Conservation (phyloP, 2,113 vertebrate species). For the Proteles cristata region DNA sequence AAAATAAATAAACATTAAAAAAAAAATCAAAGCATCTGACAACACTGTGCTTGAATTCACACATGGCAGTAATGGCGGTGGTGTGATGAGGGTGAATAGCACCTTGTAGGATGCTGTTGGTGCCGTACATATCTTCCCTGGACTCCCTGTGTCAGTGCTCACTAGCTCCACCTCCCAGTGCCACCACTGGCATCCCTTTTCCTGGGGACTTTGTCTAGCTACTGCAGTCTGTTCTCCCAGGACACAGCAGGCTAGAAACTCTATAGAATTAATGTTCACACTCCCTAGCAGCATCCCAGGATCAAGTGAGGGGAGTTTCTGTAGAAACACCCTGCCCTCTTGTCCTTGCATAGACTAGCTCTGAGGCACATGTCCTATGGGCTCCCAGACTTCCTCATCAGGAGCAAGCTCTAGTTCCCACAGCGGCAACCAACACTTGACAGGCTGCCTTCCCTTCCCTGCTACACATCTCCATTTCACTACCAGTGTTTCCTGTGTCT, state of each 20-base stretch:
- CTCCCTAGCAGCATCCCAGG: neutral
- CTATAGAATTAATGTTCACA: neutral
- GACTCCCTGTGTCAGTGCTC: neutral
- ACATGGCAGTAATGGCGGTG: no score
- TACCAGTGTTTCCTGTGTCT: neutral
- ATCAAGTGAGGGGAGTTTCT: no score
- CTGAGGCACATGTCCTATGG: neutral
- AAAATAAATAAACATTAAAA: no score
- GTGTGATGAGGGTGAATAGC: neutral
- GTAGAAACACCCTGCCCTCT: neutral
- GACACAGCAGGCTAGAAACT: neutral
- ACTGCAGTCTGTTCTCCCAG: neutral
- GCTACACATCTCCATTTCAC: neutral
- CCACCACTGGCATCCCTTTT: neutral
- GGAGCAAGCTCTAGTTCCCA: neutral
- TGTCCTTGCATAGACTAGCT: neutral
- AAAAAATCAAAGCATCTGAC: neutral
- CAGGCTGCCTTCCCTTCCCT: neutral
- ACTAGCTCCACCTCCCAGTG: neutral
- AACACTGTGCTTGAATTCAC: neutral
- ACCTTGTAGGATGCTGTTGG: neutral
- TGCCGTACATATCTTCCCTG: fast-evolving
- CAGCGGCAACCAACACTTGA: neutral
- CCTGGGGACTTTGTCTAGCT: neutral
- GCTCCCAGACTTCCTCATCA: neutral